Evolutionary conservation across 2,797 vertebrate genomes (phyloP).

Genomic region (Epinephelus malabaricus): DNA sequence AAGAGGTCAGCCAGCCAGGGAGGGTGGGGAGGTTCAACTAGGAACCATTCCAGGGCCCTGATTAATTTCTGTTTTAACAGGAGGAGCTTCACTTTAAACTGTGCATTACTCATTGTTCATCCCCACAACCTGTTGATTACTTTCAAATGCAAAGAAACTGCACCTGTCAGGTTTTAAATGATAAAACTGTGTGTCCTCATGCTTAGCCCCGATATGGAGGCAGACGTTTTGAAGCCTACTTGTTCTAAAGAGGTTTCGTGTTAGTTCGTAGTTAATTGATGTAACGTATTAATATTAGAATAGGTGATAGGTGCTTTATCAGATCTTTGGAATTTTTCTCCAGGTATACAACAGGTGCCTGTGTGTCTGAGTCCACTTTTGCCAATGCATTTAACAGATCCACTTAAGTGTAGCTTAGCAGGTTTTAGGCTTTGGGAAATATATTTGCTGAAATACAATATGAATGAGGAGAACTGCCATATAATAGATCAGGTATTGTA

Average conservation of each 20-base stretch:
- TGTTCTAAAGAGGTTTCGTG: conserved; percentile 1
- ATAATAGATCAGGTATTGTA: background rate
- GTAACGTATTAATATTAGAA: conserved; percentile 4
- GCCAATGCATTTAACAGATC: too few species aligned
- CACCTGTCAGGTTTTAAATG: background rate
- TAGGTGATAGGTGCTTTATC: conserved; percentile 44
- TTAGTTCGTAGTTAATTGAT: background rate
- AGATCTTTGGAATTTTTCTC: conserved; percentile 72
- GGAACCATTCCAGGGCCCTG: background rate
- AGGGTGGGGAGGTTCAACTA: conserved; percentile 26
- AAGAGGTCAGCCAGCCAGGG: conserved; percentile 87
- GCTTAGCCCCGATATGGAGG: background rate
- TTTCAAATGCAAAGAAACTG: background rate
- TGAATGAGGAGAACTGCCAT: too few species aligned
- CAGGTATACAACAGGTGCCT: background rate
- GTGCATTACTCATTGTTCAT: background rate
- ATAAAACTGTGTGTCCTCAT: background rate
- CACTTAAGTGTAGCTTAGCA: too few species aligned
- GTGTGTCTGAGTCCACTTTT: too few species aligned
- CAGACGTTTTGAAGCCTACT: background rate
- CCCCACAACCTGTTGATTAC: background rate
- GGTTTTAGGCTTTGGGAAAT: too few species aligned
- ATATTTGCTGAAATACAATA: background rate
- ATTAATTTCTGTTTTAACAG: background rate
- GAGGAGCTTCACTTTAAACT: conserved; percentile 2